Conservation (phyloP, 2,888 invertebrate genomes). For the Limnephilus lunatus region DNA sequence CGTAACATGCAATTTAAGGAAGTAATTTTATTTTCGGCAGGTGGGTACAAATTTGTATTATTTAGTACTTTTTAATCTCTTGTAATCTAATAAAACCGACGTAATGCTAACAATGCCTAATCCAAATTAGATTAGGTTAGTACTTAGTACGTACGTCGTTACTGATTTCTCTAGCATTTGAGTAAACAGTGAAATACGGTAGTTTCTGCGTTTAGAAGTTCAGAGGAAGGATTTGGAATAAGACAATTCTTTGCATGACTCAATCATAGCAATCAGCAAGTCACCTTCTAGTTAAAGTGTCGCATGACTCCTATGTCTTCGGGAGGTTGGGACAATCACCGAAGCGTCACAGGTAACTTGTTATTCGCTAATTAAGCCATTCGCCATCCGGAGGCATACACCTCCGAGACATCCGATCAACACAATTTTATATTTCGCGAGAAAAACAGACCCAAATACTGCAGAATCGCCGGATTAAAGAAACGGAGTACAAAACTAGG, state of each 20-base stretch:
- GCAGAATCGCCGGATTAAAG: slow-evolving; percentile 44
- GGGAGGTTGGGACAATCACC: not conserved
- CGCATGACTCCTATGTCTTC: not conserved
- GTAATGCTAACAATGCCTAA: not conserved
- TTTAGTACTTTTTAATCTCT: not conserved
- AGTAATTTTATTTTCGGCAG: slow-evolving; percentile 21
- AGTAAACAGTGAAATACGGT: not conserved
- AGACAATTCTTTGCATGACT: no score
- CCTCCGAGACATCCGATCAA: not conserved
- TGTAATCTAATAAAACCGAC: not conserved
- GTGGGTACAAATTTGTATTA: not conserved
- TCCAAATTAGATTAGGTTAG: not conserved
- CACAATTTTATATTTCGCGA: slow-evolving; percentile 41
- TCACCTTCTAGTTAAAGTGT: not conserved
- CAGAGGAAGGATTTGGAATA: not conserved
- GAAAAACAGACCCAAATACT: slow-evolving; percentile 33
- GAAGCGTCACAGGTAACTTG: slow-evolving; percentile 27
- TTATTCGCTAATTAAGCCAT: slow-evolving; percentile 56
- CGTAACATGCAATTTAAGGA: slow-evolving; percentile 29
- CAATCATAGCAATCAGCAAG: no score
- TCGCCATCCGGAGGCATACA: slow-evolving; percentile 44
- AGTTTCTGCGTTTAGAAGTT: not conserved
- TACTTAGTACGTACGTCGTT: not conserved
- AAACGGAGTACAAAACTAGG: slow-evolving; percentile 6
- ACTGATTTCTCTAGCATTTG: not conserved